Evolutionary conservation across 2,888 invertebrate species (phyloP).

Genomic region (Drymonia ruficornis): DNA sequence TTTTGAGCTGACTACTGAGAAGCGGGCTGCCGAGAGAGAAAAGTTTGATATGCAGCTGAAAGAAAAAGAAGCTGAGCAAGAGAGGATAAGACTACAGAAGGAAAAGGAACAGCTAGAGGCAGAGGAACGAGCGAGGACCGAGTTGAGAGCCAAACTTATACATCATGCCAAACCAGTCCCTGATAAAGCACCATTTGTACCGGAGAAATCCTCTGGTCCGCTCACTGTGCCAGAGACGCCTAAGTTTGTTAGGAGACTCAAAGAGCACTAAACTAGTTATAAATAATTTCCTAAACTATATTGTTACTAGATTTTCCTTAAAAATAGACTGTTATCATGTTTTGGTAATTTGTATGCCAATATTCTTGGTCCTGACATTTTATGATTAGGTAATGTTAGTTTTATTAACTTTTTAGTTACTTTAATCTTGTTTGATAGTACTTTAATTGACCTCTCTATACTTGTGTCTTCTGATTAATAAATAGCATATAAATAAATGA

Average conservation of each 20-base stretch:
- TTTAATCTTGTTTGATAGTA: background rate
- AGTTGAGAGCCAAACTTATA: constrained; percentile 83
- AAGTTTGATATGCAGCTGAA: constrained; percentile 84
- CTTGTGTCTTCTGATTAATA: background rate
- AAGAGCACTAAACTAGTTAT: constrained; percentile 44
- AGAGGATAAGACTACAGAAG: constrained; percentile 62
- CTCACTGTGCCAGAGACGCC: constrained; percentile 88
- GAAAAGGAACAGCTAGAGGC: constrained; percentile 65
- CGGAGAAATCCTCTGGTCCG: constrained; percentile 78
- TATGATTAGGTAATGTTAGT: constrained; percentile 17
- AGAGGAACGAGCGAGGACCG: constrained; percentile 80
- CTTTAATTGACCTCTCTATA: background rate
- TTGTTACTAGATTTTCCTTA: constrained; percentile 16
- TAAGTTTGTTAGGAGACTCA: constrained; percentile 72
- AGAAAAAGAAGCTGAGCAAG: constrained; percentile 80
- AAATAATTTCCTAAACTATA: constrained; percentile 14
- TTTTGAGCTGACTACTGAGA: constrained; percentile 87
- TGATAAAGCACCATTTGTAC: constrained; percentile 73
- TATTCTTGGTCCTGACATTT: constrained; percentile 26
- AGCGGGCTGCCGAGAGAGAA: constrained; percentile 85
- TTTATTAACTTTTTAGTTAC: constrained; percentile 20
- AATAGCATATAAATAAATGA: background rate
- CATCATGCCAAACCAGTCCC: constrained; percentile 87
- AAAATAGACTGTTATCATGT: constrained; percentile 30
- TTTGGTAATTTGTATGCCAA: constrained; percentile 19